Evolutionary conservation across 2,888 invertebrate genomes (phyloP).

Genomic region (Phytoseiulus persimilis): DNA sequence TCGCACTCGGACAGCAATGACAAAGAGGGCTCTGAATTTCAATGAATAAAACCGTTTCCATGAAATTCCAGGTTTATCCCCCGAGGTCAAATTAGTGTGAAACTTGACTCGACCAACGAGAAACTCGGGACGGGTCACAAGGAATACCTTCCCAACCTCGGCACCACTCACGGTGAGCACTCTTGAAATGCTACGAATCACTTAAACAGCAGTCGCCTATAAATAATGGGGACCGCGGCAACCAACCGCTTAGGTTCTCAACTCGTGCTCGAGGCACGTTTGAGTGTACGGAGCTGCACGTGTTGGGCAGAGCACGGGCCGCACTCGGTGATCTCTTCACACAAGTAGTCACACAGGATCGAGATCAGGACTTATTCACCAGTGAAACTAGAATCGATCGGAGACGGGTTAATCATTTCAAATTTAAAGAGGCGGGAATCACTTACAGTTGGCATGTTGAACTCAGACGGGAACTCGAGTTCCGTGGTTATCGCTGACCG

Average conservation of each 20-base stretch:
- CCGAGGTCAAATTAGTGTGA: neutral
- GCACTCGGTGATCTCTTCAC: too few relatives aligned
- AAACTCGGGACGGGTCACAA: neutral
- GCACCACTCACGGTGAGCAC: neutral
- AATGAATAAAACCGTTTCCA: neutral
- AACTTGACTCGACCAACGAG: neutral
- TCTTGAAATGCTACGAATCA: neutral
- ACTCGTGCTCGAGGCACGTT: too few relatives aligned
- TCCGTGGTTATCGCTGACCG: constrained; percentile 16
- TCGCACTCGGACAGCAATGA: neutral
- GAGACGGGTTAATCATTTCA: too few relatives aligned
- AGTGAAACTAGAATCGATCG: too few relatives aligned
- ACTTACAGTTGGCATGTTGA: neutral
- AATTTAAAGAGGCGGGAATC: neutral
- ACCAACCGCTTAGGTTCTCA: too few relatives aligned
- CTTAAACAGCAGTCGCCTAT: too few relatives aligned
- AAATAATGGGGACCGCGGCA: too few relatives aligned
- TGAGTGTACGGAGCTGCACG: too few relatives aligned
- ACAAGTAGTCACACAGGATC: too few relatives aligned
- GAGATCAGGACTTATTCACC: too few relatives aligned
- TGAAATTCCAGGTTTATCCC: neutral
- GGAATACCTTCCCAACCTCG: neutral
- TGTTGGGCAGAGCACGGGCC: too few relatives aligned
- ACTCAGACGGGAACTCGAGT: neutral
- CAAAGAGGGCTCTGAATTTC: neutral